Evolutionary conservation across 2,888 invertebrate genomes (phyloP), one percentile per base, ranked within the genome.

Genomic region (Andrena marginata): DNA sequence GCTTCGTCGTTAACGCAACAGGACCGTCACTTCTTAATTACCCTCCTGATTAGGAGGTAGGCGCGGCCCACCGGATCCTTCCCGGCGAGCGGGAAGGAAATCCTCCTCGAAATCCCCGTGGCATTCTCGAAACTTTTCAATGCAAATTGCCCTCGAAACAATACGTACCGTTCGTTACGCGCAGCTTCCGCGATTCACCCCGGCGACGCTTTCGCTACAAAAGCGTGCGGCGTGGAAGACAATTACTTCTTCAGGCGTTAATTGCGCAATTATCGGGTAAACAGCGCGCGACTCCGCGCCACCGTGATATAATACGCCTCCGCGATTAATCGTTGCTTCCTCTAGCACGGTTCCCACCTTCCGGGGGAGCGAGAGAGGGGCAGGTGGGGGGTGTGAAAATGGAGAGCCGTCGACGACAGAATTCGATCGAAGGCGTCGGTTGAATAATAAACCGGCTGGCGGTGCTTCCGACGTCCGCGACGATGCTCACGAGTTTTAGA

Each of bases 181-280:
- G 31, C 54, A 49, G 5, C 31, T 56, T 48, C 48, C 20, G 62
- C 13, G 33, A 26, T 7, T 3, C 13, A 73, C 63, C 20, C 48
- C 1, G 42, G 42, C 70, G 5, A 23, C 54, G 48, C 54, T n/a
- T 59, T 74, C 70, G 35, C 56, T 48, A 62, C 56, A 56, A 48
- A 35, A 29, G 10, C 42, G 56, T 72, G 65, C 23, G 59, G n/a
- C 48, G 13, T 31, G 56, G 29, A 62, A 51, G 31, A 49, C 29
- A 54, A 71, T 31, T 79, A 60, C 72, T 86, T 78, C 62, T 74
- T 77, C 73, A 26, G 59, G 67, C 78, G 77, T 79, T 87, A 85
- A 86, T 86, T 79, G 82, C 77, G 54, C 79, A 62, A 77, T 86
- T 87, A 85, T 86, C 80, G 77, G 62, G 78, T 74, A 79, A 87